Evolutionary conservation across 2,797 vertebrate genomes (phyloP), one percentile per base, ranked within the genome.

Genomic region (Anguilla marmorata): DNA sequence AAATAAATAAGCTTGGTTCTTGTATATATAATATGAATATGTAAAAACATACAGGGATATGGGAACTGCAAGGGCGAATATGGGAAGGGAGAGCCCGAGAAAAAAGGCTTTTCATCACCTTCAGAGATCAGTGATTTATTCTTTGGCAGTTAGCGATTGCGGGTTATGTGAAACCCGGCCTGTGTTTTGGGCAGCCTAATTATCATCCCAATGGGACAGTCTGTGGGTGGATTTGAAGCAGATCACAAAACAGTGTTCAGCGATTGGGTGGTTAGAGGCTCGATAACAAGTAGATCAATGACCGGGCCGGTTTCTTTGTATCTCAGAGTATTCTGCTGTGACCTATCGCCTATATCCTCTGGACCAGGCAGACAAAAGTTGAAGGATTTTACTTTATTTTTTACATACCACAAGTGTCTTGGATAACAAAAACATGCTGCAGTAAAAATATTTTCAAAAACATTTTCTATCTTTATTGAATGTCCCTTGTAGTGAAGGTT

Each of bases 81-180:
- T 24, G 3, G 63, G 37, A 79, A 41, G 37, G 2, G 11, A 74
- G 16, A 76, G 72, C 72, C 12, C 8, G 4, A 33, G 72, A 45
- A 6, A 16, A 41, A 79, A 90, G 91, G 21, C 92, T 93, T 96
- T 95, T 95, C 96, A 95, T 94, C 94, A 94, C 94, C 94, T 95
- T 92, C 89, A 56, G 92, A 95, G 94, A 95, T 95, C 93, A 95
- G 94, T 95, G 93, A 90, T 92, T 95, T 94, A 94, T 92, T 90
- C 93, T 94, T 94, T 94, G 95, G 94, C 93, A 91, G 69, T 30
- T 90, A 56, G 89, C 50, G 88, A 94, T 89, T 84, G 91, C 91
- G 93, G 90, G 94, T 94, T 94, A 95, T 93, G 92, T 91, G 92
- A 96, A 93, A 94, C 92, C 92, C 91, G 92, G 91, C 91, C 92